Conservation (phyloP, 2,888 invertebrate genomes). For the Epinotia bilunana region DNA sequence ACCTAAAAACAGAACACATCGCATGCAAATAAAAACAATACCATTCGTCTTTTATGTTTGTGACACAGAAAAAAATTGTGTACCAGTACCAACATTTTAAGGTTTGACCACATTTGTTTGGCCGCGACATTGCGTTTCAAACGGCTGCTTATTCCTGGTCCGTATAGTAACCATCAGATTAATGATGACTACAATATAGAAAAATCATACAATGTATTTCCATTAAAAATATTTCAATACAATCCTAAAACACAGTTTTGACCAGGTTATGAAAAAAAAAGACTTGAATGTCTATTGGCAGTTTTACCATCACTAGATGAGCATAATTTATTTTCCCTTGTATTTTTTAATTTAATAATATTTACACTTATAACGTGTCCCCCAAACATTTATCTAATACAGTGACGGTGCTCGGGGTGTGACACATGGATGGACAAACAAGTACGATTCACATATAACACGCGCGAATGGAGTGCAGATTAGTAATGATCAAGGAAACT, state of each 20-base stretch:
- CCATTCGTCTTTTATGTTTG: constrained; percentile 5
- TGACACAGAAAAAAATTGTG: not conserved
- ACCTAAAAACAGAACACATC: constrained; percentile 19
- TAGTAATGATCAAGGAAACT: not conserved
- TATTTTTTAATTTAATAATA: not conserved
- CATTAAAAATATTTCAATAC: not conserved
- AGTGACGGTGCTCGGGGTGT: constrained; percentile 66
- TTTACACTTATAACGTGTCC: not conserved
- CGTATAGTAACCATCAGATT: not conserved
- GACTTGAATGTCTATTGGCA: too few relatives aligned
- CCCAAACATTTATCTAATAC: constrained; percentile 44
- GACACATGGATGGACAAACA: constrained; percentile 61
- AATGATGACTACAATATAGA: not conserved
- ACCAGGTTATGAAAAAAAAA: not conserved
- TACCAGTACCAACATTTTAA: not conserved
- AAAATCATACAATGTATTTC: not conserved
- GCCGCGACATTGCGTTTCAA: too few relatives aligned
- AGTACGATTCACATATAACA: constrained; percentile 18
- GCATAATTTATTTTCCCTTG: not conserved
- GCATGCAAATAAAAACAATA: constrained; percentile 33
- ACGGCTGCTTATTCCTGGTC: not conserved
- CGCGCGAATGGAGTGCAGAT: not conserved
- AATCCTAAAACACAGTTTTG: not conserved
- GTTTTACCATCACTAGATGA: not conserved
- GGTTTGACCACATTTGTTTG: not conserved